Conservation (phyloP, 2,888 invertebrate genomes). For the Mythimna lalbum region DNA sequence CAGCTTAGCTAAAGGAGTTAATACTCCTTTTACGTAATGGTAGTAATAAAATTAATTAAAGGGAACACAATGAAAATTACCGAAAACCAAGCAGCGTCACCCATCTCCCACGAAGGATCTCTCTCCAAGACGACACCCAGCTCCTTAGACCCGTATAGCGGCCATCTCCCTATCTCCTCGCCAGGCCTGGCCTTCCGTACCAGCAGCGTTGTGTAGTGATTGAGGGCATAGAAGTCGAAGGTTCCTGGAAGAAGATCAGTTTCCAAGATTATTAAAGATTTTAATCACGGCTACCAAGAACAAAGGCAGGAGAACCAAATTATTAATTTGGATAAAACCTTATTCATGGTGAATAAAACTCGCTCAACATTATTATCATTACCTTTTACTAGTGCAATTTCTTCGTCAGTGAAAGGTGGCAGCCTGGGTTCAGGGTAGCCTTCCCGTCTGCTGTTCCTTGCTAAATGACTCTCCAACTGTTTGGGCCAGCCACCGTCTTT, state of each 20-base stretch:
- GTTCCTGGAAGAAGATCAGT: too few relatives aligned
- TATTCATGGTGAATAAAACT: too few relatives aligned
- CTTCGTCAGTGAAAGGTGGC: not conserved
- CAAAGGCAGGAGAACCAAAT: too few relatives aligned
- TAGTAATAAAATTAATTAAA: too few relatives aligned
- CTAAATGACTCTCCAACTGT: not conserved
- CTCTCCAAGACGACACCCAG: not conserved
- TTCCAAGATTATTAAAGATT: too few relatives aligned
- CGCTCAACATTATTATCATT: not conserved
- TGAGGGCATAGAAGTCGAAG: not conserved
- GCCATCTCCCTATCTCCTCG: not conserved
- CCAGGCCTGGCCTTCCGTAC: conserved; percentile 1
- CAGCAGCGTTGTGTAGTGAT: not conserved
- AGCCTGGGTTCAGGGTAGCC: not conserved
- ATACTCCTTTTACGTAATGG: too few relatives aligned
- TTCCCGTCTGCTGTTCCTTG: not conserved
- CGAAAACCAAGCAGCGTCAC: conserved; percentile 1
- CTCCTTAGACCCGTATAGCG: not conserved
- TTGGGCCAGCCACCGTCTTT: not conserved
- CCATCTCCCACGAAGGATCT: conserved; percentile 1
- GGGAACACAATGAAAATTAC: not conserved
- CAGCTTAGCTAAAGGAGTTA: too few relatives aligned
- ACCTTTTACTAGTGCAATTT: not conserved
- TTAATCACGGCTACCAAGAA: too few relatives aligned
- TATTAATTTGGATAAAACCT: too few relatives aligned